These are phyloP conservation scores for Zootoca vivipara DNA, from an alignment of 2,113 vertebrate genomes.

Conservation along the genomic window DNA sequence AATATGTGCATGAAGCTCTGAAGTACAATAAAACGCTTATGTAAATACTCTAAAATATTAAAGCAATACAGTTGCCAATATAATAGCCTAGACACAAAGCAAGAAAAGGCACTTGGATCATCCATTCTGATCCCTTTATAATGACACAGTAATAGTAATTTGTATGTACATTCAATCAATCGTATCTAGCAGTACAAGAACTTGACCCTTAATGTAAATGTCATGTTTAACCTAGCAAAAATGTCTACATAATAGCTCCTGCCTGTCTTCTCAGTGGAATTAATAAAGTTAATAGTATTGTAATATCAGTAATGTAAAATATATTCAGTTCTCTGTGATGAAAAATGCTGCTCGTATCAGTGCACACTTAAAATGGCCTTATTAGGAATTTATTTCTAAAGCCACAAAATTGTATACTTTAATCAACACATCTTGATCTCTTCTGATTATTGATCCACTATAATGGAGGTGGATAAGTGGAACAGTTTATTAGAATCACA, in stretches of 20 bases:
- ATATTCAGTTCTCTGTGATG: neutral
- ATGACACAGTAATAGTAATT: constrained; percentile 26
- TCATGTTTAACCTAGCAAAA: constrained; percentile 30
- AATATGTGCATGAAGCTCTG: constrained; percentile 23
- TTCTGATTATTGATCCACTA: constrained; percentile 41
- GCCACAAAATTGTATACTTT: constrained; percentile 11
- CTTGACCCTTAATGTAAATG: constrained; percentile 24
- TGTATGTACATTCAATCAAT: constrained; percentile 22
- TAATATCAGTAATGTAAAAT: neutral
- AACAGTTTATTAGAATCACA: constrained; percentile 58
- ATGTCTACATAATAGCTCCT: constrained; percentile 13
- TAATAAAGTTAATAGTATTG: constrained; percentile 33
- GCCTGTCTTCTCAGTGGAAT: neutral
- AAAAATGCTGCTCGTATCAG: constrained; percentile 7
- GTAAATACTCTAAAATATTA: constrained; percentile 38
- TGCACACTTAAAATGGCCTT: constrained; percentile 29
- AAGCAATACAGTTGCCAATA: constrained; percentile 46
- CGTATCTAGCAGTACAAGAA: constrained; percentile 21
- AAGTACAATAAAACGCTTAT: constrained; percentile 43
- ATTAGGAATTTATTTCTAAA: constrained; percentile 38
- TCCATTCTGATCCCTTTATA: constrained; percentile 24
- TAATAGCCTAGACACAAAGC: constrained; percentile 31
- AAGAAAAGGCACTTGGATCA: constrained; percentile 32
- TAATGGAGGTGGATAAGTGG: constrained; percentile 51
- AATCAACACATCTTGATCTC: constrained; percentile 36